Base-by-base conservation (phyloP, 2,113 vertebrate genomes). In the Miniopterus natalensis region DNA sequence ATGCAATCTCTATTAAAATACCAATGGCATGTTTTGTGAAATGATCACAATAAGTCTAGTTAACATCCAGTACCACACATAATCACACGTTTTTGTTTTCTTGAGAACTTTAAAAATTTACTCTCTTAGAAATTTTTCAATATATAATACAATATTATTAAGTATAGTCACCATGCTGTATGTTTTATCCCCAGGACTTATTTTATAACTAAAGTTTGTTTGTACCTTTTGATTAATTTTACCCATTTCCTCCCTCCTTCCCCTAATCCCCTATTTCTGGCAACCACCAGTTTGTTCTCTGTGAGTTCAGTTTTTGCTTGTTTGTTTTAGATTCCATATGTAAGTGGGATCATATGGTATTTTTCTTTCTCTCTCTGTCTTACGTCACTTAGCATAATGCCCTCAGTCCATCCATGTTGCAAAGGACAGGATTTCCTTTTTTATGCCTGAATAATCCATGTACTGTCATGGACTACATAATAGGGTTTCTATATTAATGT, bases 171-270 rank as follows among this genome's bases (percentile, higher is more conserved):
- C 40, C 68, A 47, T 45, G n/a, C 11, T 40, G 21, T 51, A 63
- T 2, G 13, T 31, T 89, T 40, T 15, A 31, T 66, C 47, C 36
- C 49, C 36, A 78, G 61, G 47, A 78, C 11, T 89, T 29, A 65
- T 53, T 89, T 88, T 88, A 63, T 88, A 77, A 66, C 87, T 89
- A 53, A 78, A 89, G 59, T 65, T 65, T 65, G 27, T 61, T 66
- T 78, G 12, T 66, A 89, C 23, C 74, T 53, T 87, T 87, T 89
- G 49, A 78, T 49, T 10, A 45, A 3, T 42, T 89, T 66, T 8
- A 53, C 59, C n/a, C 61, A 66, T 65, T 66, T 89, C 36, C 0
- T 0, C 47, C 27, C 53, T 23, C 7, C 31, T 9, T 25, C 3
- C 36, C 36, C 36, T 36, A 36, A 36, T 36, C 25, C 49, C 36